These are phyloP conservation scores for Heliconius erato DNA, from an alignment of 2,888 invertebrate species.

Conservation along the genomic window DNA sequence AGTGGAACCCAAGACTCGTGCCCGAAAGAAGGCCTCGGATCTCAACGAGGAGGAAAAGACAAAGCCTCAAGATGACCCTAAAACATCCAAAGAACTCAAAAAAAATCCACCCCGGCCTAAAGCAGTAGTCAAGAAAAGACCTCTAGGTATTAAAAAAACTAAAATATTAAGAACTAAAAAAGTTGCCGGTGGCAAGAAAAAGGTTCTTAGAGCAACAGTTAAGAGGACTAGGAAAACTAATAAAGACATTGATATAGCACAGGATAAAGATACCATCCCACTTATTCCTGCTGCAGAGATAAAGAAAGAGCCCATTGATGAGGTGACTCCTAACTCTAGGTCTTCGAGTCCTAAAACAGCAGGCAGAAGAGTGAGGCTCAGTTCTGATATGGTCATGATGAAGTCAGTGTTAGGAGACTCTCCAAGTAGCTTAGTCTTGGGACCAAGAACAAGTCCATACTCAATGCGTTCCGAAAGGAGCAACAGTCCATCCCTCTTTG, in stretches of 20 bases:
- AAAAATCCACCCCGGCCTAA: conserved; percentile 74
- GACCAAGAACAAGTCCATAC: conserved; percentile 85
- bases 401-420: conserved; percentile 78
- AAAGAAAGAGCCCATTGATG: conserved; percentile 80
- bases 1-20: conserved; percentile 81
- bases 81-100: conserved; percentile 78
- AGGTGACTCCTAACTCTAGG: conserved; percentile 74
- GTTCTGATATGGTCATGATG: conserved; percentile 82
- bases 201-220: conserved; percentile 69
- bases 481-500: conserved; percentile 80
- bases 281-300: conserved; percentile 79
- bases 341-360: conserved; percentile 82
- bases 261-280: conserved; percentile 73
- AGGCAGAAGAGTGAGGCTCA: conserved; percentile 75
- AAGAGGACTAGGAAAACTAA: conserved; percentile 74
- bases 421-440: conserved; percentile 72
- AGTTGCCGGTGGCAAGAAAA: conserved; percentile 70
- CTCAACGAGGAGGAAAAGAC: conserved; percentile 73
- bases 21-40: conserved; percentile 81
- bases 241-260: conserved; percentile 70
- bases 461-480: conserved; percentile 87
- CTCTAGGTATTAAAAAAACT: conserved; percentile 79
- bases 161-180: conserved; percentile 75
- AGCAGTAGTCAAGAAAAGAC: conserved; percentile 77
- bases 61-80: conserved; percentile 78